Conservation (phyloP, 2,797 vertebrate genomes). For the Rhynchonycteris naso region DNA sequence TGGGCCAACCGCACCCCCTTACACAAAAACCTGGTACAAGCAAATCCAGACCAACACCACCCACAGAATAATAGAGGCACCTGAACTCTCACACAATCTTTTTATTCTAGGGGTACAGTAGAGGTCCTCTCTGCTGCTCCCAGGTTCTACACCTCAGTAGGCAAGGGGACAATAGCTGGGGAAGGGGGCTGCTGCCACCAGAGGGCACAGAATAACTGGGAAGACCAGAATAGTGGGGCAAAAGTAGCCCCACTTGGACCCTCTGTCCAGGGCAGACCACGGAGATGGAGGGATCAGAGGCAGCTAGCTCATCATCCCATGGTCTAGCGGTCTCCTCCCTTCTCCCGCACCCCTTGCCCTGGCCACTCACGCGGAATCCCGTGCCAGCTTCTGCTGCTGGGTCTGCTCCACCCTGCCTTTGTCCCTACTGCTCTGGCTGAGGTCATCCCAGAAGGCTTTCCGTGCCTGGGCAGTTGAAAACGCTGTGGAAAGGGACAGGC, state of each 20-base stretch:
- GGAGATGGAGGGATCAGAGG: background rate
- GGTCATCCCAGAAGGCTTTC: slow-evolving; percentile 83
- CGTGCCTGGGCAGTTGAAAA: slow-evolving; percentile 81
- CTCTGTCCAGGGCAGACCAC: background rate
- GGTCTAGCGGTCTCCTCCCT: background rate
- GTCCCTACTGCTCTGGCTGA: slow-evolving; percentile 85
- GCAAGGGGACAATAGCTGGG: background rate
- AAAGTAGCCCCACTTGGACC: fast-evolving
- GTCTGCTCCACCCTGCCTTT: slow-evolving; percentile 79
- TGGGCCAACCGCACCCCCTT: background rate
- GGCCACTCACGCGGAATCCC: slow-evolving; percentile 85
- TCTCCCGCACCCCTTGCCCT: background rate
- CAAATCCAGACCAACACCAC: background rate
- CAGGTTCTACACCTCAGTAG: background rate
- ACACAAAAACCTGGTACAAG: background rate
- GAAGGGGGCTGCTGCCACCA: background rate
- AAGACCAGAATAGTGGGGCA: fast-evolving
- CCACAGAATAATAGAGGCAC: background rate
- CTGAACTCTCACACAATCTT: background rate
- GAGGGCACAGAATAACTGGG: background rate
- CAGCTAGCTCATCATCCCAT: background rate
- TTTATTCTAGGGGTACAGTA: background rate
- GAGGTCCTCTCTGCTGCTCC: background rate
- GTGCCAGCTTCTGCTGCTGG: slow-evolving; percentile 83
- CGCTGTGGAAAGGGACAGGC: slow-evolving; percentile 78